A percentile compares a stretch with the other conserved stretches of the same genome.
Conservation (phyloP, 2,888 invertebrate genomes). For the Netelia virgata region DNA sequence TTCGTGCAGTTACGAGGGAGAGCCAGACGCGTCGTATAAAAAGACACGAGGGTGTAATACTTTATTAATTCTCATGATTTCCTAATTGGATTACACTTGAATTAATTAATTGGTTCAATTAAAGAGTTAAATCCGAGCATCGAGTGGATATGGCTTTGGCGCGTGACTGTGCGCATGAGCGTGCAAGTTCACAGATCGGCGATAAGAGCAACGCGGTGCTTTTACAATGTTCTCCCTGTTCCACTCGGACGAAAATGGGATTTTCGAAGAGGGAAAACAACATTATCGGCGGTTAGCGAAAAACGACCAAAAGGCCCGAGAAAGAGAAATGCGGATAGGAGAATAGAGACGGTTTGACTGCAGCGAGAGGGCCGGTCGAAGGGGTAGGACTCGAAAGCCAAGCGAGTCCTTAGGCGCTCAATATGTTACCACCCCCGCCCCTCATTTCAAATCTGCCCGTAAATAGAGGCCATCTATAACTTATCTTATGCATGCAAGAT, state of each 20-base stretch:
- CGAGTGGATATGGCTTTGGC: not conserved
- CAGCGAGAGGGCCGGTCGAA: not conserved
- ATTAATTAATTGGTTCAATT: constrained; percentile 77
- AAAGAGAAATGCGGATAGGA: constrained; percentile 5
- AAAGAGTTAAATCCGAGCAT: constrained; percentile 61
- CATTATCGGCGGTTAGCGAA: not conserved
- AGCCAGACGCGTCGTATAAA: not conserved
- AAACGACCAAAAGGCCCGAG: not conserved
- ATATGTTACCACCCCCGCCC: not conserved
- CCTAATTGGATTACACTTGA: constrained; percentile 76
- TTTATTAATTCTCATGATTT: constrained; percentile 74
- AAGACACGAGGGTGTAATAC: constrained; percentile 8
- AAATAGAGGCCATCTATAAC: no score
- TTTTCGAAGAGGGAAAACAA: not conserved
- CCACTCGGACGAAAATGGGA: not conserved
- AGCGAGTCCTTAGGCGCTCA: constrained; percentile 13
- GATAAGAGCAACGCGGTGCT: no score
- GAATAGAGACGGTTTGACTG: not conserved
- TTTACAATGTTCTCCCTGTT: constrained; percentile 4
- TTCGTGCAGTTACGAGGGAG: not conserved
- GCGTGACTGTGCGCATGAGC: not conserved
- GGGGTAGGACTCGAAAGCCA: constrained; percentile 6
- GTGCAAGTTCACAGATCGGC: not conserved
- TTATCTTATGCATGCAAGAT: no score
- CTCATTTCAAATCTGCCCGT: not conserved